Conservation (phyloP, 2,888 invertebrate species). For the Meganola albula region DNA sequence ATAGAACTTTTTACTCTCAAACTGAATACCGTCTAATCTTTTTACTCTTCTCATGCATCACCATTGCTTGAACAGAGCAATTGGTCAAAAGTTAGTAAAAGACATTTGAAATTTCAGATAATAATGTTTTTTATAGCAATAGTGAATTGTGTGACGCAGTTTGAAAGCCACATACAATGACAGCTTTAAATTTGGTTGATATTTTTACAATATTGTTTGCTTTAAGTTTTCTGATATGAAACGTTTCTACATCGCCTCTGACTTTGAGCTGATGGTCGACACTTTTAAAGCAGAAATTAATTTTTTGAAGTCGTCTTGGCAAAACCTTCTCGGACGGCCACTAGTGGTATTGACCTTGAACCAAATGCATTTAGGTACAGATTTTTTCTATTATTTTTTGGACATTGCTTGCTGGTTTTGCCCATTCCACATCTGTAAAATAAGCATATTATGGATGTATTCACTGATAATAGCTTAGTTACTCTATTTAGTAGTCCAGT, state of each 20-base stretch:
- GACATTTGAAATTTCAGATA: too few relatives aligned
- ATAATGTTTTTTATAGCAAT: too few relatives aligned
- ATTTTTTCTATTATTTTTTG: slow-evolving; percentile 33
- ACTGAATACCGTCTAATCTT: too few relatives aligned
- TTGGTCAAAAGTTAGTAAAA: too few relatives aligned
- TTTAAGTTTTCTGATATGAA: slow-evolving; percentile 96
- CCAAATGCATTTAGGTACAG: slow-evolving; percentile 91
- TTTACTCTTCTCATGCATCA: too few relatives aligned
- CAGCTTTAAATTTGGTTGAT: slow-evolving; percentile 1
- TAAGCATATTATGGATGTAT: slow-evolving; percentile 14
- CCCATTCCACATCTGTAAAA: slow-evolving; percentile 24
- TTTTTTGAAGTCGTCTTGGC: slow-evolving; percentile 99
- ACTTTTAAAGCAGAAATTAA: slow-evolving; percentile 97
- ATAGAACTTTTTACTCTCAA: too few relatives aligned
- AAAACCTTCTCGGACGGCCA: slow-evolving; percentile 97
- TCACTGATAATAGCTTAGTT: slow-evolving; percentile 16
- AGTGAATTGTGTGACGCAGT: too few relatives aligned
- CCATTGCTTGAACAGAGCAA: too few relatives aligned
- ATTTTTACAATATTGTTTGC: slow-evolving; percentile 10
- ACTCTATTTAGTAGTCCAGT: slow-evolving; percentile 9
- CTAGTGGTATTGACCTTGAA: slow-evolving; percentile 94
- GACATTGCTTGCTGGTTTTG: slow-evolving; percentile 41
- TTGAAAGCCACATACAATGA: too few relatives aligned
- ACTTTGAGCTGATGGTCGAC: slow-evolving; percentile 98
- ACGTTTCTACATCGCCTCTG: slow-evolving; percentile 98